Percentiles rank a stretch among this genome's conserved stretches.
phyloP scores from a whole-genome alignment of 2,113 vertebrate genomes.

The Pedetes capensis region DNA sequence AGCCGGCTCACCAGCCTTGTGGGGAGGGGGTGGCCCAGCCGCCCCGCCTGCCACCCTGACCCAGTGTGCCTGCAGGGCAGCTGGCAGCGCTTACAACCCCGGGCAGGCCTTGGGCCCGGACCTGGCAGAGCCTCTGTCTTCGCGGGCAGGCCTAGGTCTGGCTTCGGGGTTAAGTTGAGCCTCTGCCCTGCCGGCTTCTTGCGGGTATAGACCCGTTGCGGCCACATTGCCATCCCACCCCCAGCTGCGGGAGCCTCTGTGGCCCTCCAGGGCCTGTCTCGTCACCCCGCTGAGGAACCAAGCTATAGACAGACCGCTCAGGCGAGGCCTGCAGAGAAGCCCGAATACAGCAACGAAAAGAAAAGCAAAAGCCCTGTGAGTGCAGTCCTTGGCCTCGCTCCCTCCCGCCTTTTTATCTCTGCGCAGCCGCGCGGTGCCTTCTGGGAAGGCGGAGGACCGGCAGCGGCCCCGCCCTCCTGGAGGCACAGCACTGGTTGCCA shows the following conservation, averaged over 20 bases:
- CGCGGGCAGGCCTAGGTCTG: rapidly evolving
- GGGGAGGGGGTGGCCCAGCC: not conserved
- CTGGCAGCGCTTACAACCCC: not conserved
- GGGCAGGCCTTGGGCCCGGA: not conserved
- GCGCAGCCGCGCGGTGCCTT: not conserved
- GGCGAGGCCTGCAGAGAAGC: rapidly evolving
- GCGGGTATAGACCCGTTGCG: slow-evolving; percentile 6
- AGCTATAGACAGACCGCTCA: no score
- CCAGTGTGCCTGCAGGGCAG: not conserved
- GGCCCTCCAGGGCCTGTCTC: not conserved
- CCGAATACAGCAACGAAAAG: rapidly evolving
- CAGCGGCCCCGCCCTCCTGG: not conserved
- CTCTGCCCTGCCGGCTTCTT: slow-evolving; percentile 1
- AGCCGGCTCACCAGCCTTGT: not conserved
- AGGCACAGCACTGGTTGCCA: rapidly evolving
- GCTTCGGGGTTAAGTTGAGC: slow-evolving; percentile 65
- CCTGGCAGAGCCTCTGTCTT: not conserved
- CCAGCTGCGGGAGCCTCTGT: not conserved
- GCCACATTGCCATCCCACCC: slow-evolving; percentile 30
- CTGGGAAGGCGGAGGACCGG: slow-evolving; percentile 8
- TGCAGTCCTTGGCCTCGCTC: no score
- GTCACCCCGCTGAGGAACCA: not conserved
- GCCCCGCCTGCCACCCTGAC: not conserved
- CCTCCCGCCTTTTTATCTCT: not conserved
- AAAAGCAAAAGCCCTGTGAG: no score